These are phyloP conservation scores for Matsumyia berberina DNA, from an alignment of 2,888 invertebrate species.

Conservation along the genomic window DNA sequence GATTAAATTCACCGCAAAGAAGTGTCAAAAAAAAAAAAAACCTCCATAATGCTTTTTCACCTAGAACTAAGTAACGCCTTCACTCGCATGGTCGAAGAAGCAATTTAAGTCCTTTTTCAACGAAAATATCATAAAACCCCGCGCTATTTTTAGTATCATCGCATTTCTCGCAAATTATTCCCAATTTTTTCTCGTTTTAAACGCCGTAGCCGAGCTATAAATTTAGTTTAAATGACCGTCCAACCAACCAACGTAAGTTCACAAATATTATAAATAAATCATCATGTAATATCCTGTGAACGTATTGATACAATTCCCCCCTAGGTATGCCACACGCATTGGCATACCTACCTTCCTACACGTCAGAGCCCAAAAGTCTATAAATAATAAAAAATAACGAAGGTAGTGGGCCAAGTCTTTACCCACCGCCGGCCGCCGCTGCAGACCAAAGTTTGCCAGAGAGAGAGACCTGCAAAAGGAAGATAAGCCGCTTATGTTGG, in stretches of 20 bases:
- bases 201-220: slow-evolving; percentile 35
- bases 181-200: slow-evolving; percentile 48
- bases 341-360: not conserved
- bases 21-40: too few relatives aligned
- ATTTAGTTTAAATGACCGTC: slow-evolving; percentile 32
- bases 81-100: not conserved
- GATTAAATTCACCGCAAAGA: too few relatives aligned
- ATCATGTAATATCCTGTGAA: slow-evolving; percentile 62
- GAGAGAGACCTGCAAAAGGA: slow-evolving; percentile 79
- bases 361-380: slow-evolving; percentile 58
- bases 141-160: slow-evolving; percentile 4
- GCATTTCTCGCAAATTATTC: slow-evolving; percentile 21
- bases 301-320: slow-evolving; percentile 62
- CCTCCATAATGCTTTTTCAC: too few relatives aligned
- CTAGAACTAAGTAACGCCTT: too few relatives aligned
- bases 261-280: slow-evolving; percentile 65
- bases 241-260: not conserved
- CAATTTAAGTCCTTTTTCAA: not conserved
- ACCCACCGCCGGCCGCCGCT: too few relatives aligned
- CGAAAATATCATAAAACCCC: not conserved
- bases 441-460: slow-evolving; percentile 39
- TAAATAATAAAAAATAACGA: slow-evolving; percentile 75
- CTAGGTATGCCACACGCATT: not conserved
- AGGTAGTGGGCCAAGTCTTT: slow-evolving; percentile 73
- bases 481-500: slow-evolving; percentile 80